Evolutionary conservation across 2,797 vertebrate genomes (phyloP).

Genomic region (Euphonia xanthogaster): DNA sequence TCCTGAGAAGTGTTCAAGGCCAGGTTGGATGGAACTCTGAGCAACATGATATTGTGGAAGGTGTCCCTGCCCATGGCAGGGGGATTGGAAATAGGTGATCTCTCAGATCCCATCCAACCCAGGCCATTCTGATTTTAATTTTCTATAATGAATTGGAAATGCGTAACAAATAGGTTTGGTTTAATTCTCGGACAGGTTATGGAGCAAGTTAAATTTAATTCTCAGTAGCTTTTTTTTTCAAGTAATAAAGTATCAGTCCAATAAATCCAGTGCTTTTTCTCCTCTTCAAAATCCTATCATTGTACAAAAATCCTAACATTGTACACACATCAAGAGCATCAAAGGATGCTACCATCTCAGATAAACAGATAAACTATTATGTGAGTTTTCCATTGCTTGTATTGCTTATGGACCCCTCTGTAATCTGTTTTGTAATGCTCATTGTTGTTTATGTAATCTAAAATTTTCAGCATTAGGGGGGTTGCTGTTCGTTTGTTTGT

Average conservation of each 20-base stretch:
- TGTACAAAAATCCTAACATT: neutral
- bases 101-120: neutral
- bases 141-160: neutral
- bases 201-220: neutral
- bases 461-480: neutral
- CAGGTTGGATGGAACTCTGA: neutral
- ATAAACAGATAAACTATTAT: neutral
- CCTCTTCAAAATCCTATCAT: neutral
- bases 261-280: neutral
- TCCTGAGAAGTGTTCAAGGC: neutral
- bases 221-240: neutral
- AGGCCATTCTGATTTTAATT: neutral
- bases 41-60: neutral
- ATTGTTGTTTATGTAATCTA: neutral
- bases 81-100: neutral
- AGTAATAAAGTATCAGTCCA: neutral
- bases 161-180: neutral
- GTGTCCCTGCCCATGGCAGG: neutral
- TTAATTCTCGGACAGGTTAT: neutral
- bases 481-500: fast-evolving
- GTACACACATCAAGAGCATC: neutral
- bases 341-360: neutral
- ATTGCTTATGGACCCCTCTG: neutral
- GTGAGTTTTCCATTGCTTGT: neutral
- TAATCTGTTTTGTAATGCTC: neutral